Evolutionary conservation across 2,797 vertebrate species (phyloP).

Genomic region (Takifugu ocellatus): DNA sequence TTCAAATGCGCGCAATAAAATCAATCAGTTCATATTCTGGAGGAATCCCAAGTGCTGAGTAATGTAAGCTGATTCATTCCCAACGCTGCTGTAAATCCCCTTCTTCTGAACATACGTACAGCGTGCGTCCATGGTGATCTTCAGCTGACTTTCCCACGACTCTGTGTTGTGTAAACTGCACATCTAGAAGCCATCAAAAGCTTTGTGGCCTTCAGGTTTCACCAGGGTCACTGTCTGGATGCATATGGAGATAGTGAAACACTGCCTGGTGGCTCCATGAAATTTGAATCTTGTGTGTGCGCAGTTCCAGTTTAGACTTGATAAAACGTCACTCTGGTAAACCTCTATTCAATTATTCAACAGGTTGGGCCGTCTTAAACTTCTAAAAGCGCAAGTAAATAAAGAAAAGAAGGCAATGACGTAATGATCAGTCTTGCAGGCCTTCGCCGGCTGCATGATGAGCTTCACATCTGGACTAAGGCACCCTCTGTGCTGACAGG

Average conservation of each 20-base stretch:
- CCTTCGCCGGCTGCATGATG: slow-evolving; percentile 77
- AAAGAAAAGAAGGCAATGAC: slow-evolving; percentile 31
- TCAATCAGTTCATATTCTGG: slow-evolving; percentile 42
- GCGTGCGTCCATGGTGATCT: slow-evolving; percentile 17
- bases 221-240: no score
- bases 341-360: slow-evolving; percentile 37
- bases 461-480: slow-evolving; percentile 75
- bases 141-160: slow-evolving; percentile 27
- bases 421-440: slow-evolving; percentile 7
- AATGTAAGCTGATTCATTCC: slow-evolving; percentile 49
- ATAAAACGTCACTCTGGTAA: slow-evolving; percentile 2
- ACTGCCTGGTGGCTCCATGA: no score
- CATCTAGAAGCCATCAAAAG: no score
- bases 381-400: slow-evolving; percentile 4
- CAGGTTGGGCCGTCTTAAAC: slow-evolving; percentile 47
- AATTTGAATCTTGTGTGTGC: not conserved
- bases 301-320: slow-evolving; percentile 7
- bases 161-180: no score
- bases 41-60: slow-evolving; percentile 41
- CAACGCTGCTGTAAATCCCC: slow-evolving; percentile 20
- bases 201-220: no score
- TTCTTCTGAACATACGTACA: slow-evolving; percentile 26
- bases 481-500: slow-evolving; percentile 76
- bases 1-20: slow-evolving; percentile 29
- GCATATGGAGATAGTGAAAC: no score